phyloP scores from a whole-genome alignment of 2,888 invertebrate species.

The Scaptomyza polygonia region DNA sequence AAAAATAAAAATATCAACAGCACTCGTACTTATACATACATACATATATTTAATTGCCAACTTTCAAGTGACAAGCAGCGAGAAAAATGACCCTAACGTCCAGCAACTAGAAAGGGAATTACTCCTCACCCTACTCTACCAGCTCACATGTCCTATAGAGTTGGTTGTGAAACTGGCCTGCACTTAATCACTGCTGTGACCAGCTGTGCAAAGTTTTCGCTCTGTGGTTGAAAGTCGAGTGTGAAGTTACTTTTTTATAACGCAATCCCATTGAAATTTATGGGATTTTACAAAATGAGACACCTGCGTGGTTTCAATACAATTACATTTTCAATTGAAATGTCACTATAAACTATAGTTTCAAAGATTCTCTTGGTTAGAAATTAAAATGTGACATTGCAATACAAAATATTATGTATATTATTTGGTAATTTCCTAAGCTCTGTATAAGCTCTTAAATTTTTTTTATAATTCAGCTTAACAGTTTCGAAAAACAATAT shows the following conservation, averaged over 20 bases:
- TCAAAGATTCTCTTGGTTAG: background rate
- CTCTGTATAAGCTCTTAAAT: too few relatives aligned
- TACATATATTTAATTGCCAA: conserved; percentile 77
- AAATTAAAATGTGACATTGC: conserved; percentile 1
- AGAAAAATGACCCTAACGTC: conserved; percentile 67
- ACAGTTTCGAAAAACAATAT: too few relatives aligned
- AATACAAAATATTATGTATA: background rate
- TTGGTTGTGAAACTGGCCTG: conserved; percentile 24
- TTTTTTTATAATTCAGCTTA: too few relatives aligned
- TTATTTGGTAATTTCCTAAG: background rate
- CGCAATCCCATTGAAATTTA: conserved; percentile 43
- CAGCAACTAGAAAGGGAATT: conserved; percentile 40
- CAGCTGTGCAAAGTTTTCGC: conserved; percentile 55
- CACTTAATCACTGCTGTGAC: conserved; percentile 76
- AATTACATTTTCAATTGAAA: conserved; percentile 8
- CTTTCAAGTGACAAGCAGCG: conserved; percentile 73
- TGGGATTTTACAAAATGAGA: conserved; percentile 31
- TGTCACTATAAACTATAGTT: conserved; percentile 1
- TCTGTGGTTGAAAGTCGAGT: conserved; percentile 39
- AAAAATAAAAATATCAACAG: conserved; percentile 24
- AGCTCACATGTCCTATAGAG: conserved; percentile 41
- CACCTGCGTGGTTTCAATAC: conserved; percentile 39
- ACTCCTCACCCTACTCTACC: conserved; percentile 42
- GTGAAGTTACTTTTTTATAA: conserved; percentile 23
- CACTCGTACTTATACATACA: conserved; percentile 3